Conservation (phyloP, 1,140 invertebrate species). For the Lasioglossum baleicum region DNA sequence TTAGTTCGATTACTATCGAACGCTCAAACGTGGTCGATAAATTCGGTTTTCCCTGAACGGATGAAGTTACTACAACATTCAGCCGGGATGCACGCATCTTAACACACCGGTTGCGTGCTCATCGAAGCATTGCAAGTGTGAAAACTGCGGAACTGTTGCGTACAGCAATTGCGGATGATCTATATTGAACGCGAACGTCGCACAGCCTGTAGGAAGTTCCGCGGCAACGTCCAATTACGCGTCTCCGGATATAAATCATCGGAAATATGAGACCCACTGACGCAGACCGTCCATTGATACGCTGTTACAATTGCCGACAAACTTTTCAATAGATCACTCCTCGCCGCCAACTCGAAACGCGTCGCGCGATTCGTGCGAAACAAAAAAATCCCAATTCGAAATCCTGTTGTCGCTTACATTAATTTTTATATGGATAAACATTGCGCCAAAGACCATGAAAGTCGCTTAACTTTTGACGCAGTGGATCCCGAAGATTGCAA, state of each 20-base stretch:
- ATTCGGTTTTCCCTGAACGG: neutral
- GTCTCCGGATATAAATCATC: slow-evolving; percentile 64
- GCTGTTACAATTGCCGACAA: slow-evolving; percentile 27
- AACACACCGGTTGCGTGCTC: neutral
- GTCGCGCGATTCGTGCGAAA: neutral
- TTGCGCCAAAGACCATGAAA: too few relatives aligned
- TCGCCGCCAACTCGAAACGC: too few relatives aligned
- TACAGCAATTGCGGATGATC: slow-evolving; percentile 43
- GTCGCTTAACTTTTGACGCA: too few relatives aligned
- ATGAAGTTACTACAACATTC: neutral
- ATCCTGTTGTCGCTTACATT: neutral
- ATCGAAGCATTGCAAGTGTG: neutral
- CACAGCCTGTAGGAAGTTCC: slow-evolving; percentile 47
- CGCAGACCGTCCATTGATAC: slow-evolving; percentile 34
- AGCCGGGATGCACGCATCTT: neutral
- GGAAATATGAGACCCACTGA: slow-evolving; percentile 53
- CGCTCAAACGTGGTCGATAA: neutral
- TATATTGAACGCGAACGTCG: slow-evolving; percentile 41
- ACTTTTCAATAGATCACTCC: neutral
- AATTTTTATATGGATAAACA: too few relatives aligned
- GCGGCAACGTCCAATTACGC: slow-evolving; percentile 56
- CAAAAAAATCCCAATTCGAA: neutral
- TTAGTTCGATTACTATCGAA: too few relatives aligned
- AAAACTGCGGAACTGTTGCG: slow-evolving; percentile 28
- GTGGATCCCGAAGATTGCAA: too few relatives aligned